Evolutionary conservation across 92 coral and sea anemone species (phyloP), one percentile per base, ranked within the genome.

Genomic region (Muricea muricata): DNA sequence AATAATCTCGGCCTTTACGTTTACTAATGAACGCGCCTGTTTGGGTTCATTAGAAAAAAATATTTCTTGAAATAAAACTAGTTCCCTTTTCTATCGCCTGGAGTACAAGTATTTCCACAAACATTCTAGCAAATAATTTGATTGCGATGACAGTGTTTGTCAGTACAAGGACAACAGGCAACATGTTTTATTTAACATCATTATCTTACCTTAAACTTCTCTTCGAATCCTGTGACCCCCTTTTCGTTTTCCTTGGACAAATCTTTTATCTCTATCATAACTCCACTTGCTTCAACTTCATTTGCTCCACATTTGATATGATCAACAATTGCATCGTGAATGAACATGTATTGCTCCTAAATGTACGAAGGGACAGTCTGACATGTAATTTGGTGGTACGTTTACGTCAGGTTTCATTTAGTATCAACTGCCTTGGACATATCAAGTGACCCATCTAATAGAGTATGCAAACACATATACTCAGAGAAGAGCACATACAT

Each of bases 231-330:
- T 9, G 72, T 25, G 12, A 11, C 26, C 18, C 72, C 72, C 1
- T 65, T 34, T 1, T 29, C 39, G 42, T 29, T 29, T 25, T 11
- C 29, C 23, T 65, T 1, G 6, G 21, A 65, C 25, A 65, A 34
- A 9, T 65, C 29, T 14, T 14, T 65, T 1, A 65, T 65, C 42
- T 25, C 72, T 5, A 24, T 29, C 72, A 10, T 34, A 23, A 65
- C 5, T 10, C 29, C 18, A 34, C 37, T 65, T 5, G 72, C 37
- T 65, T 65, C 72, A 11, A 65, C 72, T 34, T 65, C 72, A 21
- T 65, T 65, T 65, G 42, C 39, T 14, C 72, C 72, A 65, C 72
- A 65, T n/a, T 34, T 65, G 72, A 65, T 14, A 39, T 65, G 42
- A 65, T 65, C 72, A 11, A 65, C 18, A 4, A 65, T 65, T 0